These are phyloP conservation scores for Scolopax bukidnonensis DNA, from an alignment of 2,797 vertebrate genomes.

Conservation along the genomic window DNA sequence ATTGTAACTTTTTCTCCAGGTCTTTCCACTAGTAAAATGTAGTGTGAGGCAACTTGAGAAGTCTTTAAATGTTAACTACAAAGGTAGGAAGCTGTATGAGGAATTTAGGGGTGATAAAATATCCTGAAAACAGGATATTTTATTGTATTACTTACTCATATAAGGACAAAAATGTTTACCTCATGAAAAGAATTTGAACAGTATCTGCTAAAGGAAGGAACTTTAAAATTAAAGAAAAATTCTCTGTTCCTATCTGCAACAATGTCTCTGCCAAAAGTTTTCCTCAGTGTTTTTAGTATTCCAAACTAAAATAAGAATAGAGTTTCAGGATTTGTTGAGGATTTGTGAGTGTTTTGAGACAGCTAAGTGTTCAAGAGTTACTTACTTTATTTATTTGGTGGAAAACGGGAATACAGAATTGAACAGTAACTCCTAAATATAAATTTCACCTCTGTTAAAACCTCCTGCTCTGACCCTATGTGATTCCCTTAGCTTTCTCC, in stretches of 20 bases:
- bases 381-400: neutral
- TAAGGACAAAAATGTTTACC: neutral
- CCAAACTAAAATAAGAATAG: neutral
- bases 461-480: neutral
- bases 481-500: neutral
- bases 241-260: neutral
- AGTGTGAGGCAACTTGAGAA: neutral
- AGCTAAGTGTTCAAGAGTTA: neutral
- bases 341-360: neutral
- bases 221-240: neutral
- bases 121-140: neutral
- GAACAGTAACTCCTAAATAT: neutral
- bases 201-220: neutral
- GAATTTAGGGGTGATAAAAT: neutral
- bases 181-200: neutral
- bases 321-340: neutral
- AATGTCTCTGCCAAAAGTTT: neutral
- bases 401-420: neutral
- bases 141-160: neutral
- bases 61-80: neutral
- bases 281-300: neutral
- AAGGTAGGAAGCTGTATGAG: neutral
- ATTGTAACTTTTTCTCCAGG: neutral
- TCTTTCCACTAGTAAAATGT: neutral
- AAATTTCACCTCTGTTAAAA: neutral